These are phyloP conservation scores for Scaptomyza graminum DNA, from an alignment of 1,140 invertebrate genomes.

Conservation along the genomic window DNA sequence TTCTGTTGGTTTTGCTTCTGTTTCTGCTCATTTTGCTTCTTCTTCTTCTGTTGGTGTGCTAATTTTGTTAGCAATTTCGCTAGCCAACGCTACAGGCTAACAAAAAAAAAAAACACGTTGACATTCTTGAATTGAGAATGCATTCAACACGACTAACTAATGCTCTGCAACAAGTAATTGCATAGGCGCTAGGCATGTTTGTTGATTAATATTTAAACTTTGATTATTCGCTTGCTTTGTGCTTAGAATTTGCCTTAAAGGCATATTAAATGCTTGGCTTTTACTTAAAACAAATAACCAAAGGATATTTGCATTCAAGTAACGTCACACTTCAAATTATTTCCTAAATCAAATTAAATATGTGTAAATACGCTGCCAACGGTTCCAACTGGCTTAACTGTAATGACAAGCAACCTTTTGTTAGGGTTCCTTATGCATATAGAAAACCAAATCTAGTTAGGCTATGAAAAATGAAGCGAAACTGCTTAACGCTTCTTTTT, in stretches of 20 bases:
- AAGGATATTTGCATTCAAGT: too few species aligned
- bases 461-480: constrained; percentile 78
- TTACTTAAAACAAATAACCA: too few species aligned
- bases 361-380: neutral
- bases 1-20: constrained; percentile 11
- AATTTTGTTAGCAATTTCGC: constrained; percentile 78
- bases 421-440: constrained; percentile 20
- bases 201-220: neutral
- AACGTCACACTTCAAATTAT: too few species aligned
- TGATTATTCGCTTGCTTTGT: too few species aligned
- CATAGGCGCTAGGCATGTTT: too few species aligned
- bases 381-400: neutral
- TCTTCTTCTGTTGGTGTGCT: constrained; percentile 61
- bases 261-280: too few species aligned
- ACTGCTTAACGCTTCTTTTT: constrained; percentile 73
- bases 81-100: constrained; percentile 43
- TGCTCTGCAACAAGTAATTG: constrained; percentile 24
- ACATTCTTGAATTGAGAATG: neutral
- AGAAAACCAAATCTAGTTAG: constrained; percentile 65
- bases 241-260: too few species aligned
- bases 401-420: constrained; percentile 2
- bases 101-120: constrained; percentile 23
- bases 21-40: constrained; percentile 6
- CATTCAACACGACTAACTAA: neutral
- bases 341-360: neutral